phyloP scores from a whole-genome alignment of 1,140 invertebrate species.

The Charaxes varanes region DNA sequence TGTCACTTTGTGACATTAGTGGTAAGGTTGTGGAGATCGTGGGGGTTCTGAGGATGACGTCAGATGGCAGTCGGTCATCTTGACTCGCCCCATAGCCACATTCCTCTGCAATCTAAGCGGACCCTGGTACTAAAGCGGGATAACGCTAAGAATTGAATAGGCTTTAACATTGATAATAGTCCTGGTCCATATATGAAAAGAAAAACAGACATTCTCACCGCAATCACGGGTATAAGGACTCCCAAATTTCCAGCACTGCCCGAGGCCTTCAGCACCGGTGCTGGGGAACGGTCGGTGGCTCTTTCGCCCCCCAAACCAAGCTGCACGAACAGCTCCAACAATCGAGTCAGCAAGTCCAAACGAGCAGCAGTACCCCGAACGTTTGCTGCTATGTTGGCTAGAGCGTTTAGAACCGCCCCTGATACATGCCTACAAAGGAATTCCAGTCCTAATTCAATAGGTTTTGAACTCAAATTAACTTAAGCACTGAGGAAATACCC shows the following conservation, averaged over 20 bases:
- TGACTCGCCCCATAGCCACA: too few species aligned
- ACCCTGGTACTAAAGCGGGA: too few species aligned
- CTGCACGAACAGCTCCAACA: constrained; percentile 97
- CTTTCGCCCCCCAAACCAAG: constrained; percentile 96
- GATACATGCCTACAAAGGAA: constrained; percentile 90
- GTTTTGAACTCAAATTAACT: too few species aligned
- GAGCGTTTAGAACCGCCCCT: constrained; percentile 93
- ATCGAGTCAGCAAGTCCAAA: constrained; percentile 88
- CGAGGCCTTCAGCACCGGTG: constrained; percentile 83
- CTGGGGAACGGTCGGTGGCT: constrained; percentile 90
- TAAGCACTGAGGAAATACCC: too few species aligned
- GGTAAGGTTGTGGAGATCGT: too few species aligned
- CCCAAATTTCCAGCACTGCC: constrained; percentile 97
- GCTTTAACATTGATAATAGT: too few species aligned
- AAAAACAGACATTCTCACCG: constrained; percentile 73
- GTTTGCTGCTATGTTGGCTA: constrained; percentile 95
- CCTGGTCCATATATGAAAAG: not conserved
- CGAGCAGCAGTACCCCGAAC: constrained; percentile 91
- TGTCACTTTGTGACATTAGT: too few species aligned
- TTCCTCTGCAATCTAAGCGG: too few species aligned
- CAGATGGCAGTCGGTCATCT: too few species aligned
- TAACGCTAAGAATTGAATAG: too few species aligned
- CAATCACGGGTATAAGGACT: constrained; percentile 97
- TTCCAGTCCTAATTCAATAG: too few species aligned
- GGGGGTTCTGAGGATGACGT: too few species aligned